These are phyloP conservation scores for Falco biarmicus DNA, from an alignment of 2,797 vertebrate species.

Conservation along the genomic window DNA sequence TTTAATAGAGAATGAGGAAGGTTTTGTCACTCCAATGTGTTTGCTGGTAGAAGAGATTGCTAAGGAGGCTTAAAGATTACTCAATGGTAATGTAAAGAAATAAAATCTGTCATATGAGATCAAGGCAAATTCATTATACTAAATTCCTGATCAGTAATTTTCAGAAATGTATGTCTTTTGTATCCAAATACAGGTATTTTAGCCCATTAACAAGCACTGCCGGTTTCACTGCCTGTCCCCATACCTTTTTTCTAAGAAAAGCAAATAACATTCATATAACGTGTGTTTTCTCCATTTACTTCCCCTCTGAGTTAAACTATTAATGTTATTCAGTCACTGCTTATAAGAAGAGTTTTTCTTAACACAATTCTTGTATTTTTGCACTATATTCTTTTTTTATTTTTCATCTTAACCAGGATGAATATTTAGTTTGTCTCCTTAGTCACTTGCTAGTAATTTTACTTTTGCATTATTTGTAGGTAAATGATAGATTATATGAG, in stretches of 20 bases:
- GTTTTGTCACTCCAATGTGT: not conserved
- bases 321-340: not conserved
- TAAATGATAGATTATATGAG: conserved; percentile 85
- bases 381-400: not conserved
- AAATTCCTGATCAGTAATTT: not conserved
- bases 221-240: not conserved
- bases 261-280: not conserved
- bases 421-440: not conserved
- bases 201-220: not conserved
- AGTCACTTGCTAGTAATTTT: conserved; percentile 7
- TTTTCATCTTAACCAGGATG: not conserved
- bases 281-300: not conserved
- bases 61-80: not conserved
- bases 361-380: not conserved
- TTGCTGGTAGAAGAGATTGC: not conserved
- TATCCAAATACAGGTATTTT: not conserved
- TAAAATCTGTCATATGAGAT: not conserved
- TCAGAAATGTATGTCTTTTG: not conserved
- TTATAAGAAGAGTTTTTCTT: not conserved
- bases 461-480: conserved; percentile 74
- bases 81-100: not conserved
- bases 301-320: not conserved
- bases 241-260: not conserved
- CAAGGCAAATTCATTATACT: not conserved
- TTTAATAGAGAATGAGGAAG: not conserved